A percentile compares a stretch with the other conserved stretches of the same genome.
Evolutionary conservation across 2,797 vertebrate species (phyloP).

Genomic region (Epinephelus coioides): DNA sequence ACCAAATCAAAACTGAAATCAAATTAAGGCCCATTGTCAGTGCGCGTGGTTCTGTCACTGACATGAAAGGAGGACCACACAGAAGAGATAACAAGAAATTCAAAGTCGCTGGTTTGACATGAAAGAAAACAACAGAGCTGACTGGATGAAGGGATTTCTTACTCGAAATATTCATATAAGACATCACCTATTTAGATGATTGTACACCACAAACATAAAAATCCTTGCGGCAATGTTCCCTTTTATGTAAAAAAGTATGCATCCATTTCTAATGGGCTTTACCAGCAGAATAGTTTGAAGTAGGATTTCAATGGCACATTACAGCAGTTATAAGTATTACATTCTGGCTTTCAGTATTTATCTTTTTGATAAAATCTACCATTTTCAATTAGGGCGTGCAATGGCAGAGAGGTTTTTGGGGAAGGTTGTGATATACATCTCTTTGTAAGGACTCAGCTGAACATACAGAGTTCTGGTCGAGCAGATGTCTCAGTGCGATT

Average conservation of each 20-base stretch:
- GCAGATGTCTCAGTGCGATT: slow-evolving; percentile 77
- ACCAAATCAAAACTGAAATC: slow-evolving; percentile 81
- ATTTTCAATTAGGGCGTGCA: slow-evolving; percentile 16
- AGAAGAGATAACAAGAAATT: slow-evolving; percentile 71
- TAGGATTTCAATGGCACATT: not conserved
- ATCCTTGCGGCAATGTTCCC: not conserved
- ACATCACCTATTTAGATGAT: slow-evolving; percentile 18
- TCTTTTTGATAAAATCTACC: slow-evolving; percentile 16
- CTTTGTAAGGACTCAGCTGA: slow-evolving; percentile 59
- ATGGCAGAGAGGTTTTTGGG: slow-evolving; percentile 1
- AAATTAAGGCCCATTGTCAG: slow-evolving; percentile 80
- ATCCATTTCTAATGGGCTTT: slow-evolving; percentile 3
- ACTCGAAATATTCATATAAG: slow-evolving; percentile 40
- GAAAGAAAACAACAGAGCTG: slow-evolving; percentile 59
- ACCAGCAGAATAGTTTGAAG: not conserved
- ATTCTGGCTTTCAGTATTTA: slow-evolving; percentile 3
- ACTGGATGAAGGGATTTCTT: slow-evolving; percentile 21
- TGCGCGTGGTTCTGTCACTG: slow-evolving; percentile 43
- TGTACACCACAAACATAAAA: slow-evolving; percentile 1
- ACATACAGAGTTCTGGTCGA: slow-evolving; percentile 55
- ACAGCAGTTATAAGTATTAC: not conserved
- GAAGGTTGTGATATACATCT: slow-evolving; percentile 34
- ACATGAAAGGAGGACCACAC: slow-evolving; percentile 67
- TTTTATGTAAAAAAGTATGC: not conserved
- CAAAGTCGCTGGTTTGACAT: slow-evolving; percentile 60